phyloP scores from a whole-genome alignment of 2,113 vertebrate species.

The Buteo buteo region DNA sequence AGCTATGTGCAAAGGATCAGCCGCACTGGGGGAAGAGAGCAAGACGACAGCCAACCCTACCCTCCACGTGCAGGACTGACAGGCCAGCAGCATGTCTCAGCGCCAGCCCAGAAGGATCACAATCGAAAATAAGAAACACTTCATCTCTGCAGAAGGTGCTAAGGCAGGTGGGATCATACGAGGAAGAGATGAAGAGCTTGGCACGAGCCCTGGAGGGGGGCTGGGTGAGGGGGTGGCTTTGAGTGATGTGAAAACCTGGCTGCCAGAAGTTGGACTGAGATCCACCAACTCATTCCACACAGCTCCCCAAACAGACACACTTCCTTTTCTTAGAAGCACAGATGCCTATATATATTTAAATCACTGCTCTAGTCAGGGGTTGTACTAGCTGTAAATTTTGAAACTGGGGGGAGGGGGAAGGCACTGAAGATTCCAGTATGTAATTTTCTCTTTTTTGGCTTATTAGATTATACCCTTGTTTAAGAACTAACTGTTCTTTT shows the following conservation, averaged over 20 bases:
- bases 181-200: not conserved
- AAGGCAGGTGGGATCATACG: not conserved
- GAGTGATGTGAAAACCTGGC: conserved; percentile 43
- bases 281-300: conserved; percentile 53
- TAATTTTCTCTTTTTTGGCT: conserved; percentile 51
- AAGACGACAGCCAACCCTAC: not conserved
- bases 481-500: conserved; percentile 70
- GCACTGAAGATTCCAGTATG: conserved; percentile 41
- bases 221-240: not conserved
- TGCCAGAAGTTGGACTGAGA: conserved; percentile 46
- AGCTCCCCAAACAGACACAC: conserved; percentile 56
- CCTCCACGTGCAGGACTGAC: not conserved
- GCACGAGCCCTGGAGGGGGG: not conserved
- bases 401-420: not conserved
- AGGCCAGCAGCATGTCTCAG: not conserved
- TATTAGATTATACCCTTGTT: conserved; percentile 69
- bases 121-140: not conserved
- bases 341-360: conserved; percentile 58
- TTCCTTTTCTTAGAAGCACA: conserved; percentile 60
- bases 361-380: conserved; percentile 37
- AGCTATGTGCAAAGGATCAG: not conserved
- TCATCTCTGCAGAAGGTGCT: not conserved
- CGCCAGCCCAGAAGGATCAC: not conserved
- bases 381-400: conserved; percentile 43
- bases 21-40: not conserved